Evolutionary conservation across 2,888 invertebrate species (phyloP).

Genomic region (Neoitamus cyanurus): DNA sequence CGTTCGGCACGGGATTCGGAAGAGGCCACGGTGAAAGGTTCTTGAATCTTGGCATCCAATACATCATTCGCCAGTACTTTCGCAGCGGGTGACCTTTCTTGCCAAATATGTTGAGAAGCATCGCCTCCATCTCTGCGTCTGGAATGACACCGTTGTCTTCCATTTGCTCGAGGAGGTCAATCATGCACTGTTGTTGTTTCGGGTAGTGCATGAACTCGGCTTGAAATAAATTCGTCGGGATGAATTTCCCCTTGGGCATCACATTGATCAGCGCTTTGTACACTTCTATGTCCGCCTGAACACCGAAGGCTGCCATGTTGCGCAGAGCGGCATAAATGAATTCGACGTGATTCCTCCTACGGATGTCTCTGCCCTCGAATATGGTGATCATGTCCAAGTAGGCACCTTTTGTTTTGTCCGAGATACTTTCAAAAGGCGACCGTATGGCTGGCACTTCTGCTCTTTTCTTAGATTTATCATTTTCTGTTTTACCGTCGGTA

Average conservation of each 20-base stretch:
- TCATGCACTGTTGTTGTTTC: conserved; percentile 92
- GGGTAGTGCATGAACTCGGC: conserved; percentile 94
- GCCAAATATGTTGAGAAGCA: conserved; percentile 88
- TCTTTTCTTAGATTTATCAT: not conserved
- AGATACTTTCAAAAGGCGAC: conserved; percentile 8
- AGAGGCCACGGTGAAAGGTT: conserved; percentile 88
- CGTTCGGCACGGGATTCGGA: conserved; percentile 81
- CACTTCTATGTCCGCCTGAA: conserved; percentile 85
- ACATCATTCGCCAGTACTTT: conserved; percentile 85
- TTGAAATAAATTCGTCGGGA: conserved; percentile 85
- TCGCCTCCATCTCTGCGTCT: conserved; percentile 86
- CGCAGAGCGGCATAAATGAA: conserved; percentile 92
- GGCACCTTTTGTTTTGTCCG: conserved; percentile 67
- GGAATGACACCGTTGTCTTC: conserved; percentile 93
- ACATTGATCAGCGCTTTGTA: conserved; percentile 89
- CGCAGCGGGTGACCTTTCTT: conserved; percentile 76
- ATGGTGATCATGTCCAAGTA: conserved; percentile 80
- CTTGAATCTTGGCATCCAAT: conserved; percentile 95
- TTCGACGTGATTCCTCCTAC: conserved; percentile 88
- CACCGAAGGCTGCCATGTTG: conserved; percentile 89
- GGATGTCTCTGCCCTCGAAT: conserved; percentile 76
- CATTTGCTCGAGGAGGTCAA: conserved; percentile 94
- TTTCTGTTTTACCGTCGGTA: not conserved
- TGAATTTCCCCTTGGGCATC: conserved; percentile 88
- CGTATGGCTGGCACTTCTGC: conserved; percentile 20